These are phyloP conservation scores for Proterorhinus semilunaris DNA, from an alignment of 2,113 vertebrate species.

Conservation along the genomic window DNA sequence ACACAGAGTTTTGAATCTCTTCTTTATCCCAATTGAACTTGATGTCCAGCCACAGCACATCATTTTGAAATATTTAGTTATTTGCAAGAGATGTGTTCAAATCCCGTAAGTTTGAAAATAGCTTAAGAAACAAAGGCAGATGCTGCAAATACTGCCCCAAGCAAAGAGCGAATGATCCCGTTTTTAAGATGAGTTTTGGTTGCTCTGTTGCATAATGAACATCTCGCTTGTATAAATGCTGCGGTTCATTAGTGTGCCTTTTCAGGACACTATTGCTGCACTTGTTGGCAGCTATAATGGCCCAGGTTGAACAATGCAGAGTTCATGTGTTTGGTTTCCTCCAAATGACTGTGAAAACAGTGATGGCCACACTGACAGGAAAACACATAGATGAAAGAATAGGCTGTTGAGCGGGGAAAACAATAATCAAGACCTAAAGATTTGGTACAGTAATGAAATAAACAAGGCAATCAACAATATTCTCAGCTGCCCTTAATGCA, in stretches of 20 bases:
- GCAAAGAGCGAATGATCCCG: background rate
- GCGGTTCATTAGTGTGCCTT: background rate
- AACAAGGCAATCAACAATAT: too few relatives aligned
- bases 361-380: constrained; percentile 62
- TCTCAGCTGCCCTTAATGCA: too few relatives aligned
- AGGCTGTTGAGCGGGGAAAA: background rate
- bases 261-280: constrained; percentile 8
- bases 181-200: background rate
- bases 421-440: constrained; percentile 4
- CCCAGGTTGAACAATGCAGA: constrained; percentile 58
- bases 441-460: constrained; percentile 17
- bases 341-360: constrained; percentile 58
- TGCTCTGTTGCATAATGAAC: background rate
- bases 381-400: constrained; percentile 64
- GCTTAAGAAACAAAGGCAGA: too few relatives aligned
- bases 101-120: too few relatives aligned
- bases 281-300: constrained; percentile 60
- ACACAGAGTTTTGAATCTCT: too few relatives aligned
- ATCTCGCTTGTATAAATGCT: background rate
- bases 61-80: too few relatives aligned
- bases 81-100: too few relatives aligned
- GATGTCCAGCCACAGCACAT: background rate
- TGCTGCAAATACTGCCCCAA: too few relatives aligned
- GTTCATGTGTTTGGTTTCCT: constrained; percentile 71
- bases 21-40: too few relatives aligned